Conservation (phyloP, 2,888 invertebrate genomes). For the Drosophila melanosoma region DNA sequence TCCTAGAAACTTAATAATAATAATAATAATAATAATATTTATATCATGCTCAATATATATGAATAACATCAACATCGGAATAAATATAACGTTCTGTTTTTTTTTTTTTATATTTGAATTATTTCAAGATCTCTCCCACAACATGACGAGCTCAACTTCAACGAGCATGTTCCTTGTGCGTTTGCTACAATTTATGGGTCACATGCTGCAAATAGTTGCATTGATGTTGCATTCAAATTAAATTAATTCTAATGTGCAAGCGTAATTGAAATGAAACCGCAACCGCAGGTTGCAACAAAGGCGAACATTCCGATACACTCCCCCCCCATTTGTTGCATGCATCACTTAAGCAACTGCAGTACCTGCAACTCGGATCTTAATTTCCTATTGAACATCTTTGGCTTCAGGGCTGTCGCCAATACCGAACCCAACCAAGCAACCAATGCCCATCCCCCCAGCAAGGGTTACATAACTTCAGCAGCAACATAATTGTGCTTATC, state of each 20-base stretch:
- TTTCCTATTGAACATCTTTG: conserved; percentile 48
- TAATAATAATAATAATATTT: background rate
- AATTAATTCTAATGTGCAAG: background rate
- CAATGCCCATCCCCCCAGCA: background rate
- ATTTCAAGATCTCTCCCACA: background rate
- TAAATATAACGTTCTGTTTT: background rate
- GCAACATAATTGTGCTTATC: conserved; percentile 62
- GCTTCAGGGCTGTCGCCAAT: background rate
- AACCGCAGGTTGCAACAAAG: conserved; percentile 15
- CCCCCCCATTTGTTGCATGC: background rate
- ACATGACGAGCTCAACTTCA: background rate
- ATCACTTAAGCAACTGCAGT: conserved; percentile 17
- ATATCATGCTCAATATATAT: background rate
- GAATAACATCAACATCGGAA: background rate
- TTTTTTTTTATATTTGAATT: background rate
- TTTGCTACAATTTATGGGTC: background rate
- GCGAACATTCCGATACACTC: background rate
- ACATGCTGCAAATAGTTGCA: background rate
- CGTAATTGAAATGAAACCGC: conserved; percentile 22
- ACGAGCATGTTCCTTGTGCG: background rate
- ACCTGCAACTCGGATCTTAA: conserved; percentile 38
- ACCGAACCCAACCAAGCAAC: background rate
- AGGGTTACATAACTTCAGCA: background rate
- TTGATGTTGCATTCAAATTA: background rate
- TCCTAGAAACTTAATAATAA: background rate